These are phyloP conservation scores for Molossus alvarezi DNA, from an alignment of 2,797 vertebrate genomes.

Conservation along the genomic window DNA sequence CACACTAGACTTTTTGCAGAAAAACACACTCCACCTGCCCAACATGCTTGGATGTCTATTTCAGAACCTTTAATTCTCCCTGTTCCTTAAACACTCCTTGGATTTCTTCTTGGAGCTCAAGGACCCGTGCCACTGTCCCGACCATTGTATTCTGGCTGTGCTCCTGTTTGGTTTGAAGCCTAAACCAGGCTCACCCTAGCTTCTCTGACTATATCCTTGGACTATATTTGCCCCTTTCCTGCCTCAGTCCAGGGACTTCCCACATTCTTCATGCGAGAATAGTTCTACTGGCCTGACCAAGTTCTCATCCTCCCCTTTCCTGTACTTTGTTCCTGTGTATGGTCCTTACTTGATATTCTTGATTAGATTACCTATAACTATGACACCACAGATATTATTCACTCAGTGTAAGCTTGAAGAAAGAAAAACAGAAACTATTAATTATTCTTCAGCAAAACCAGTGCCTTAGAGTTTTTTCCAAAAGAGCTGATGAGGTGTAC, in stretches of 20 bases:
- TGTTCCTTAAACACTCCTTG: background rate
- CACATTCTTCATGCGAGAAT: background rate
- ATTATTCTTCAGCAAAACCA: background rate
- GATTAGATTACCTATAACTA: background rate
- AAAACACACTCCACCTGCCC: background rate
- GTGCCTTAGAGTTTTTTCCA: background rate
- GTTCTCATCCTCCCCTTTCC: background rate
- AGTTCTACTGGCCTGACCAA: background rate
- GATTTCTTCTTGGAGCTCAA: background rate
- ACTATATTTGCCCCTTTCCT: background rate
- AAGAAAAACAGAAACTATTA: background rate
- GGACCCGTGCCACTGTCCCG: background rate
- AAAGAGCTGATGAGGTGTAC: background rate
- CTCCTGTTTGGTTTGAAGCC: background rate
- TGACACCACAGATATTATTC: background rate
- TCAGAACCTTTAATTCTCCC: background rate
- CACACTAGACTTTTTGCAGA: background rate
- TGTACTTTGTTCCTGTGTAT: background rate
- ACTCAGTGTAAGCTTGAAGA: background rate
- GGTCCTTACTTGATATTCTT: background rate
- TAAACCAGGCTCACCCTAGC: background rate
- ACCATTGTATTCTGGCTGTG: background rate
- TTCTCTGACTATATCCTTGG: background rate
- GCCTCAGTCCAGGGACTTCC: background rate
- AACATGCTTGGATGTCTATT: background rate